A percentile compares a stretch with the other conserved stretches of the same genome.
phyloP scores from a whole-genome alignment of 1,140 invertebrate genomes.

The Mercenaria mercenaria region DNA sequence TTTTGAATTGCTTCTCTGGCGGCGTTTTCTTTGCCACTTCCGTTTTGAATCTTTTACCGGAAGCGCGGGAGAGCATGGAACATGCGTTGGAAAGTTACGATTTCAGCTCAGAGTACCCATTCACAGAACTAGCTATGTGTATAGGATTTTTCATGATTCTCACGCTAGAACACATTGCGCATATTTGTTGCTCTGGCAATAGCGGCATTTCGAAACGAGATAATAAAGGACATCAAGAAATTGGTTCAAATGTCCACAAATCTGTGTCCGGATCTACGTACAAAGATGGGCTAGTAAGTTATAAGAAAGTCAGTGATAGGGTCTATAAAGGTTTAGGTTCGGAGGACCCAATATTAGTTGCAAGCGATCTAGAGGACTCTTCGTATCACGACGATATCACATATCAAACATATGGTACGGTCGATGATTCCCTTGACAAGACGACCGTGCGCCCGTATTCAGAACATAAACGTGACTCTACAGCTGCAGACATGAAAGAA shows the following conservation, averaged over 20 bases:
- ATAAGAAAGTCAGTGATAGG: not conserved
- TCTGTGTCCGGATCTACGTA: not conserved
- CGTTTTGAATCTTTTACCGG: slow-evolving; percentile 87
- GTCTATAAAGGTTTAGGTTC: not conserved
- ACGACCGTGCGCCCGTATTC: not conserved
- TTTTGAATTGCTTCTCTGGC: slow-evolving; percentile 86
- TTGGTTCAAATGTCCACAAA: not conserved
- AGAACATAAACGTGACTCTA: not conserved
- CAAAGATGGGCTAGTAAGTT: not conserved
- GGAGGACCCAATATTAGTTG: not conserved
- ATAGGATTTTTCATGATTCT: slow-evolving; percentile 88
- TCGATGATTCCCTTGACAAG: slow-evolving; percentile 25
- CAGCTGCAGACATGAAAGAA: not conserved
- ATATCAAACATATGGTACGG: slow-evolving; percentile 43
- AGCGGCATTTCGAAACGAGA: too few species aligned
- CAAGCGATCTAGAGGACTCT: not conserved
- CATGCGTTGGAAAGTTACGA: not conserved
- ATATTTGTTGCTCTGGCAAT: slow-evolving; percentile 73
- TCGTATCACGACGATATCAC: slow-evolving; percentile 27
- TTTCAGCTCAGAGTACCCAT: slow-evolving; percentile 64
- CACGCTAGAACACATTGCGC: slow-evolving; percentile 87
- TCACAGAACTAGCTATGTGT: slow-evolving; percentile 80
- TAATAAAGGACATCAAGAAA: not conserved
- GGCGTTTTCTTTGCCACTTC: slow-evolving; percentile 88
- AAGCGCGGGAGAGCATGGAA: slow-evolving; percentile 85